Base-by-base conservation (phyloP, 2,888 invertebrate genomes). In the Parnassius mnemosyne region DNA sequence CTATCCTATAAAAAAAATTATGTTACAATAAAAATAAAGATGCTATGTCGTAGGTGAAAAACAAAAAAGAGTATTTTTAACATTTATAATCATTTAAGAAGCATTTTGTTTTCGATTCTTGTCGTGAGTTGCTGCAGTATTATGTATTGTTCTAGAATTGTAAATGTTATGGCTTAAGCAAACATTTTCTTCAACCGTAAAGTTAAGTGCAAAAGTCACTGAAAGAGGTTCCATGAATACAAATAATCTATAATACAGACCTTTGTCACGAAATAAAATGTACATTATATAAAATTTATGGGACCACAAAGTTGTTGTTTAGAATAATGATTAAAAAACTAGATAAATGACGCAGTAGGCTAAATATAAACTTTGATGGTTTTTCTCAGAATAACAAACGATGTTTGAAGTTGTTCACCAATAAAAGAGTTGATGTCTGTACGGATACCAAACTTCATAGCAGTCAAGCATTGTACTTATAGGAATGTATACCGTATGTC, bases 171-270 rank as follows among this genome's bases (percentile, higher is more conserved):
- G 60, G 59, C 60, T 63, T 53, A 60, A 56, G 60, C 52, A 60
- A 63, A 55, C 59, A 52, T 54, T 59, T 56, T 59, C 41, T 52
- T 47, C 44, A 46, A 56, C 56, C 63, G 59, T 63, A 60, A 60
- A 60, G 56, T 49, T 60, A 53, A 60, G 60, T 63, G 63, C 59
- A 53, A 53, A 56, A 63, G 59, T 63, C 63, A 63, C 57, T 60
- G 60, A 47, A 56, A 49, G 43, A 47, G 50, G 46, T 43, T 60
- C 53, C 63, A 60, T 63, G 63, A 63, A 63, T 63, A 60, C 63
- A 63, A 63, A 63, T 56, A n/a, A 54, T 51, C 55, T 25, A 16
- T 47, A 54, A 61, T 41, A 58, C 53, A 51, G 51, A 12, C 12
- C 57, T 54, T 44, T 34, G 16, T 20, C 44, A 10, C 50, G 46